Base-by-base conservation (phyloP, 2,797 vertebrate genomes). In the Passerculus sandwichensis region DNA sequence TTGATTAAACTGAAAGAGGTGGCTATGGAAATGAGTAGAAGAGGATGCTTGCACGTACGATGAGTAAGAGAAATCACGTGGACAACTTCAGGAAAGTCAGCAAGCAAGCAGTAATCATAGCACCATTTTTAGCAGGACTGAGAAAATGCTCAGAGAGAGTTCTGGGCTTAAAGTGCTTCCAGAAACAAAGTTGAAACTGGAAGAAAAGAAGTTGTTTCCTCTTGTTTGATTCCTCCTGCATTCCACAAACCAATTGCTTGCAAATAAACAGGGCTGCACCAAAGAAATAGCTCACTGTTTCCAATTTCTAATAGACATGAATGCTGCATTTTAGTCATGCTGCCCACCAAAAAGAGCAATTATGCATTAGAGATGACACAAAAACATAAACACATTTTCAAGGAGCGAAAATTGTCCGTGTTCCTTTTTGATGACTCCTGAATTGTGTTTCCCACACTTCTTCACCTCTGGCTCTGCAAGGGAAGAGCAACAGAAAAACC, bases 361-460 rank as follows among this genome's bases (percentile, higher is more conserved):
- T 56, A 29, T 11, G 62, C 15, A 15, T 5, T 47, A 25, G 30
- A 51, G 48, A 51, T 70, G 38, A 25, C 34, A 36, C 34, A 71
- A 80, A 90, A 70, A 44, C 26, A 26, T 14, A 40, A 95, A 88
- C 20, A 36, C 13, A 30, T 50, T 67, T 89, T 60, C 45, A 78
- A 62, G 42, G 61, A 77, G 47, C 0, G 1, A 42, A 62, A 64
- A 88, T 16, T 29, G 12, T 44, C 56, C 1, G 0, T 14, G 9
- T 47, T 51, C 30, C 61, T 61, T 78, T 80, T 89, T 59, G 53
- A 12, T 70, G 72, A 60, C 45, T 38, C 50, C 48, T 2, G 11
- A 56, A 45, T 7, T 26, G 74, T 56, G 34, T 72, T 90, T 74
- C 85, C 59, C 47, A 3, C 0, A 1, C 30, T 59, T 29, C 25